Conservation (phyloP, 2,113 vertebrate species). For the Cryptomyrus ogoouensis region DNA sequence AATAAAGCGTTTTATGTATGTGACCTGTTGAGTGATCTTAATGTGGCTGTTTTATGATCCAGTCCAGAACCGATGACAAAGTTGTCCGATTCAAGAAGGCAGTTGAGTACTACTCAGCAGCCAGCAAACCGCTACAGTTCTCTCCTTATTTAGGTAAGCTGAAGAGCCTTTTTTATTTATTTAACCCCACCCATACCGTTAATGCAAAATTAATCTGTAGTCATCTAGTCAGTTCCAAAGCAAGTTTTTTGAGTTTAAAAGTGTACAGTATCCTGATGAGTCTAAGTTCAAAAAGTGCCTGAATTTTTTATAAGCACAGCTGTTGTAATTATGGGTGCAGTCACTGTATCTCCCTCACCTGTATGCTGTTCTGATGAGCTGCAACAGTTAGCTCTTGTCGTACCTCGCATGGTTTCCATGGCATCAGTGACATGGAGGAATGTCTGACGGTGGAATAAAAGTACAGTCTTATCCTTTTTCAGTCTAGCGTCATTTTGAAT, state of each 20-base stretch:
- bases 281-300: not conserved
- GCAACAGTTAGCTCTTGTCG: not conserved
- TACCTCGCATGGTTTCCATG: slow-evolving; percentile 13
- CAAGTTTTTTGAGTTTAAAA: not conserved
- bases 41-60: slow-evolving; percentile 42
- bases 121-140: slow-evolving; percentile 75
- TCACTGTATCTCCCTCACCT: not conserved
- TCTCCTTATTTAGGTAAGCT: slow-evolving; percentile 61
- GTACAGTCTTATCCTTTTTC: not conserved
- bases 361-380: not conserved
- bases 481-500: not conserved
- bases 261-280: not conserved
- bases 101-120: slow-evolving; percentile 85
- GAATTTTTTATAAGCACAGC: not conserved
- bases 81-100: slow-evolving; percentile 89
- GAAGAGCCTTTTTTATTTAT: not conserved
- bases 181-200: not conserved
- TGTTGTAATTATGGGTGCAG: not conserved
- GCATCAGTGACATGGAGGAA: not conserved
- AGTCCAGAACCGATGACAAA: slow-evolving; percentile 94
- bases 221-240: not conserved
- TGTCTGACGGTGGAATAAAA: not conserved
- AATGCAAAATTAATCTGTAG: not conserved
- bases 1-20: not conserved
- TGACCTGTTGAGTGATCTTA: not conserved